Evolutionary conservation across 2,888 invertebrate genomes (phyloP), one percentile per base, ranked within the genome.

Genomic region (Polydrusus pterygomalis): DNA sequence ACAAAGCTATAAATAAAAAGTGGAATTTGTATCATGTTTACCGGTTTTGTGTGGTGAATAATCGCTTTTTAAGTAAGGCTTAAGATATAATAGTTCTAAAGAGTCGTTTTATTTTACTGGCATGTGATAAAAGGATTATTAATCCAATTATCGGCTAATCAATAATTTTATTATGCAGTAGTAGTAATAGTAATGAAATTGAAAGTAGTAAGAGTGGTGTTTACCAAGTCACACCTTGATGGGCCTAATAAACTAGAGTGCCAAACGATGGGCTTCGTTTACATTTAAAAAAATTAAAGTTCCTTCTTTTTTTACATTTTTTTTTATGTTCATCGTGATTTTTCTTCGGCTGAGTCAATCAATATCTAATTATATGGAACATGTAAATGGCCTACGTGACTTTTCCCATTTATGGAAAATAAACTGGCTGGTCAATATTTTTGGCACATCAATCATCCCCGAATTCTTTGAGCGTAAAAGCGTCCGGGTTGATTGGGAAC

Each of bases 351-450:
- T 34, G 9, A n/a, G 9, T 43, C 13, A n/a, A 43, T n/a, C n/a
- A n/a, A n/a, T n/a, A n/a, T n/a, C n/a, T n/a, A n/a, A n/a, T n/a
- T n/a, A n/a, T n/a, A n/a, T n/a, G n/a, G n/a, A n/a, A n/a, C n/a
- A n/a, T n/a, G n/a, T n/a, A n/a, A 43, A 43, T 43, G 54, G 54
- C 54, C 25, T 54, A 54, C 54, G 54, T 54, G 54, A 54, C 54
- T 13, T 43, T 43, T 11, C 10, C 1, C n/a, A 43, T 43, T 43
- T 43, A 43, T 43, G n/a, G 43, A 9, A 11, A 13, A n/a, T 11
- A n/a, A 34, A 7, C 34, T 34, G 34, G 34, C 34, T 34, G 34
- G 34, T 34, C 34, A 10, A 34, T 34, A 34, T 34, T 34, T 34
- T 34, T 34, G 34, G 34, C 34, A 34, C 34, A 34, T 34, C 34